Evolutionary conservation across 2,888 invertebrate species (phyloP).

Genomic region (Lasioglossum pauxillum): DNA sequence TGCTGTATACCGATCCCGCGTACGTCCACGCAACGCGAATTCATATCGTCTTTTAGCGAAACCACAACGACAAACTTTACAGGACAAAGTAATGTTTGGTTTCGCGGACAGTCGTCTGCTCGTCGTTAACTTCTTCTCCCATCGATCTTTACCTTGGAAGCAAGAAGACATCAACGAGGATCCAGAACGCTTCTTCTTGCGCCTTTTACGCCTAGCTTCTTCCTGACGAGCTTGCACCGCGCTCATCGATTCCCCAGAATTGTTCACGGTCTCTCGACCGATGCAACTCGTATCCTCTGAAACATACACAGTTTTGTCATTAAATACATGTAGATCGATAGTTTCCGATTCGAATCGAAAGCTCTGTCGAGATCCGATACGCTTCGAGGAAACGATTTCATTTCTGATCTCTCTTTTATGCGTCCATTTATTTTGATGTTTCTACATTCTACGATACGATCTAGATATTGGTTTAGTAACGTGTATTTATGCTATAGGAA

Average conservation of each 20-base stretch:
- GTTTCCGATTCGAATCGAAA: too few relatives aligned
- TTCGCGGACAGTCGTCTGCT: not conserved
- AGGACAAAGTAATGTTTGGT: not conserved
- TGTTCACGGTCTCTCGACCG: slow-evolving; percentile 73
- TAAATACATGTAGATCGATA: too few relatives aligned
- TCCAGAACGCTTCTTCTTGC: slow-evolving; percentile 96
- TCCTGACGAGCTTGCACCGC: slow-evolving; percentile 89
- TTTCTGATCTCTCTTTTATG: too few relatives aligned
- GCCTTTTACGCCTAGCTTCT: slow-evolving; percentile 94
- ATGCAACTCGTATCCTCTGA: slow-evolving; percentile 81
- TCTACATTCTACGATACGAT: too few relatives aligned
- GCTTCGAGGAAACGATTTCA: too few relatives aligned
- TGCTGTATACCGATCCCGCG: not conserved
- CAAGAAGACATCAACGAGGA: slow-evolving; percentile 95
- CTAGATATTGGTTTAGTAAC: too few relatives aligned
- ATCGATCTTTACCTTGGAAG: slow-evolving; percentile 90
- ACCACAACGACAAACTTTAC: not conserved
- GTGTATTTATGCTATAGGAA: not conserved
- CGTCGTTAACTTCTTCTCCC: not conserved
- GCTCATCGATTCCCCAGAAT: slow-evolving; percentile 81
- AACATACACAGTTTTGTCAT: slow-evolving; percentile 61
- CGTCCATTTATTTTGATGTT: too few relatives aligned
- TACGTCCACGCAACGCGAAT: not conserved
- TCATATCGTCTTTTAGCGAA: not conserved
- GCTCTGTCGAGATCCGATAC: too few relatives aligned